Percentiles rank a stretch among this genome's conserved stretches.
Evolutionary conservation across 2,888 invertebrate genomes (phyloP).

Genomic region (Caradrina clavipalpis): DNA sequence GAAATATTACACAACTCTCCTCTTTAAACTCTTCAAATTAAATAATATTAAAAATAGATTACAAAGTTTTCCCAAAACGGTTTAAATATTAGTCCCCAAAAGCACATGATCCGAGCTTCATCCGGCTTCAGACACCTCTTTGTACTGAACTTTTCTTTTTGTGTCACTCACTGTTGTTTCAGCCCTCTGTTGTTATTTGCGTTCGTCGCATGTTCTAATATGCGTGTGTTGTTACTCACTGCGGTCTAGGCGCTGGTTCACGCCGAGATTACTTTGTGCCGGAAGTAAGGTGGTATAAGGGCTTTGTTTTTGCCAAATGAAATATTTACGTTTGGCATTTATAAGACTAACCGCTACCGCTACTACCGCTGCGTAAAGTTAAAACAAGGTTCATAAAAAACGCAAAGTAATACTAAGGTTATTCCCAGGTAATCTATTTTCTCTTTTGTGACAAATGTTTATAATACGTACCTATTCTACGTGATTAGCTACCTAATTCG

Average conservation of each 20-base stretch:
- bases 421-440: too few species aligned
- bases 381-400: too few species aligned
- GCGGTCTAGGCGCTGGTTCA: neutral
- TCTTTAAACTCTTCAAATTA: neutral
- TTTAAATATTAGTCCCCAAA: slow-evolving; percentile 14
- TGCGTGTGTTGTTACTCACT: slow-evolving; percentile 10
- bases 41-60: slow-evolving; percentile 7
- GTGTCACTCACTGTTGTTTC: slow-evolving; percentile 27
- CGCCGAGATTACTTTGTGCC: slow-evolving; percentile 12
- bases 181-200: slow-evolving; percentile 9
- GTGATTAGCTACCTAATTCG: too few species aligned
- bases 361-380: too few species aligned
- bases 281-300: neutral
- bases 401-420: too few species aligned
- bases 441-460: too few species aligned
- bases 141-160: slow-evolving; percentile 7
- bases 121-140: slow-evolving; percentile 25
- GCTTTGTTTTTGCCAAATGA: neutral
- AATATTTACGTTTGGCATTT: neutral
- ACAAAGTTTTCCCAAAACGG: neutral
- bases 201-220: slow-evolving; percentile 5
- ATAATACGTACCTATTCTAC: too few species aligned
- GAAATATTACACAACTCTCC: neutral
- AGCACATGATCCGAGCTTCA: slow-evolving; percentile 30
- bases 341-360: too few species aligned